phyloP scores from a whole-genome alignment of 2,888 invertebrate genomes.

The Gymnocheta viridis region DNA sequence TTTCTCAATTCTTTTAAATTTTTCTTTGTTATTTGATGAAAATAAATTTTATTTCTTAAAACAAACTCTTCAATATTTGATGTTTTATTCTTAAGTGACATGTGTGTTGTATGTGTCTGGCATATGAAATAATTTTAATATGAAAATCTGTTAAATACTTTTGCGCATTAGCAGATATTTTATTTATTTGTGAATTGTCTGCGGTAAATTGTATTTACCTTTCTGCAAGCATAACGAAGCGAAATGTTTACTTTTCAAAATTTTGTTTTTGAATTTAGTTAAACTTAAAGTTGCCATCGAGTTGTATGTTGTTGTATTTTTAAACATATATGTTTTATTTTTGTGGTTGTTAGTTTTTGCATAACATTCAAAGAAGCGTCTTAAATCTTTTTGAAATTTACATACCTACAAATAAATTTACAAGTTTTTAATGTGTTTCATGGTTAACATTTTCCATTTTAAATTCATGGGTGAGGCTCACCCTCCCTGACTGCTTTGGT shows the following conservation, averaged over 20 bases:
- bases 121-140: conserved; percentile 24
- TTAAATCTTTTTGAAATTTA: background rate
- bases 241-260: background rate
- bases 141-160: conserved; percentile 19
- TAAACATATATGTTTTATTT: background rate
- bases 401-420: background rate
- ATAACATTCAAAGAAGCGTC: background rate
- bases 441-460: background rate
- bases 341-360: background rate
- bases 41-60: background rate
- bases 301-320: conserved; percentile 32
- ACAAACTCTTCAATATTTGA: background rate
- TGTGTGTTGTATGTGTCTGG: conserved; percentile 23
- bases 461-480: background rate
- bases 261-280: background rate
- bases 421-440: background rate
- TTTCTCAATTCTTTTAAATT: no score
- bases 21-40: background rate
- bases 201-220: background rate
- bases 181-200: background rate
- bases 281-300: background rate
- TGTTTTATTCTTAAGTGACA: background rate
- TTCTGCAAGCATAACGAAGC: background rate
- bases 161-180: conserved; percentile 14
- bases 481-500: background rate